These are phyloP conservation scores for Smittia sp. DNA, from an alignment of 2,888 invertebrate species.

Conservation along the genomic window DNA sequence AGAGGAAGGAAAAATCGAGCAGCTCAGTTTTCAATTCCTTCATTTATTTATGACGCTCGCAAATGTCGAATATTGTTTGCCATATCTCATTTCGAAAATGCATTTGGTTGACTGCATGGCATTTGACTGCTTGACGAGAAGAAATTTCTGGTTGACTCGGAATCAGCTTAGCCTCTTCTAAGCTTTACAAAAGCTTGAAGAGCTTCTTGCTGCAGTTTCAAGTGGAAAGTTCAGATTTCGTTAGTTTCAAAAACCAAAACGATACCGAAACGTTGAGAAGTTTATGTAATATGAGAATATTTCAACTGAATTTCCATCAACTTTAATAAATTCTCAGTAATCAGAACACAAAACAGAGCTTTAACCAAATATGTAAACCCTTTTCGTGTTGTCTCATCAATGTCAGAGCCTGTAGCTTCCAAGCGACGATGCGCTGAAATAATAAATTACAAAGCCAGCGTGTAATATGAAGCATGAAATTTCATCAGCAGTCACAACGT, in stretches of 20 bases:
- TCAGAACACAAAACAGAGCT: too few relatives aligned
- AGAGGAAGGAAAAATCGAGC: neutral
- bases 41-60: slow-evolving; percentile 12
- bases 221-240: neutral
- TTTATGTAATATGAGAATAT: too few relatives aligned
- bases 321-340: too few relatives aligned
- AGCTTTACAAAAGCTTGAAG: too few relatives aligned
- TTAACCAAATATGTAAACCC: too few relatives aligned
- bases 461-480: neutral
- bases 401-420: neutral
- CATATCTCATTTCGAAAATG: slow-evolving; percentile 17
- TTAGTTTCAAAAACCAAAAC: too few relatives aligned
- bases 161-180: too few relatives aligned
- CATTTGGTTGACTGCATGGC: too few relatives aligned
- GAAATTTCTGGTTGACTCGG: too few relatives aligned
- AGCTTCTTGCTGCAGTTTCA: neutral
- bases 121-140: neutral
- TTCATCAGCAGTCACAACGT: neutral
- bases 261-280: too few relatives aligned
- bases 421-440: neutral
- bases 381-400: neutral
- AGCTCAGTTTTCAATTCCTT: neutral
- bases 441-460: slow-evolving; percentile 1
- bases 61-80: slow-evolving; percentile 23
- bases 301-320: too few relatives aligned